Conservation (phyloP, 2,888 invertebrate species). For the Xestia c-nigrum region DNA sequence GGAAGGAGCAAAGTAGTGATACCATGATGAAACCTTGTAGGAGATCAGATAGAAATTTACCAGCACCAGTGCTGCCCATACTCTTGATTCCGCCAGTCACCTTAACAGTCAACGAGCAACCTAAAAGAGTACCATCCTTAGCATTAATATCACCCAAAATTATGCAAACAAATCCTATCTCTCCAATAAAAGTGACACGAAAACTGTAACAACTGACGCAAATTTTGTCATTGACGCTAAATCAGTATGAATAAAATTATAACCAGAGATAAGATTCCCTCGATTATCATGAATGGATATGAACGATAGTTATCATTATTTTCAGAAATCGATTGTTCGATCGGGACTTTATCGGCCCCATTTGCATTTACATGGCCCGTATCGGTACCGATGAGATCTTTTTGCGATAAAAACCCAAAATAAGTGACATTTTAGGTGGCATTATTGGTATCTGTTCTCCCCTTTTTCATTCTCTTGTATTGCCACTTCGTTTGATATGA, state of each 20-base stretch:
- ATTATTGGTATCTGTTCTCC: constrained; percentile 12
- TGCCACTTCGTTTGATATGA: background rate
- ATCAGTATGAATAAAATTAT: constrained; percentile 44
- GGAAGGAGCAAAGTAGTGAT: background rate
- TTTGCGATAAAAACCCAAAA: constrained; percentile 18
- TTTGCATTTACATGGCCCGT: constrained; percentile 60
- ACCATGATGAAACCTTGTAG: background rate
- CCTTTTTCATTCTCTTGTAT: background rate
- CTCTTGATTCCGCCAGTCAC: background rate
- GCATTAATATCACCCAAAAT: background rate
- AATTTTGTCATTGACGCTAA: constrained; percentile 25
- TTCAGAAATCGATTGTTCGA: constrained; percentile 58
- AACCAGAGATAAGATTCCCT: constrained; percentile 42
- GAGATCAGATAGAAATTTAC: background rate
- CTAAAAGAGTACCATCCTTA: background rate
- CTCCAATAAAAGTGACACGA: constrained; percentile 17
- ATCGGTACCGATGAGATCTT: constrained; percentile 39
- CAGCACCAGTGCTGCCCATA: background rate
- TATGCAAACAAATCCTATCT: background rate
- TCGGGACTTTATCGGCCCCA: constrained; percentile 51
- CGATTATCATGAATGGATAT: constrained; percentile 62
- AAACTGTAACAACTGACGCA: constrained; percentile 30
- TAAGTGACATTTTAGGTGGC: constrained; percentile 27
- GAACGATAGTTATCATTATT: constrained; percentile 58
- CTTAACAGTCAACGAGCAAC: background rate